A percentile compares a stretch with the other conserved stretches of the same genome.
phyloP scores from a whole-genome alignment of 2,888 invertebrate genomes.

The Nebria brevicollis region DNA sequence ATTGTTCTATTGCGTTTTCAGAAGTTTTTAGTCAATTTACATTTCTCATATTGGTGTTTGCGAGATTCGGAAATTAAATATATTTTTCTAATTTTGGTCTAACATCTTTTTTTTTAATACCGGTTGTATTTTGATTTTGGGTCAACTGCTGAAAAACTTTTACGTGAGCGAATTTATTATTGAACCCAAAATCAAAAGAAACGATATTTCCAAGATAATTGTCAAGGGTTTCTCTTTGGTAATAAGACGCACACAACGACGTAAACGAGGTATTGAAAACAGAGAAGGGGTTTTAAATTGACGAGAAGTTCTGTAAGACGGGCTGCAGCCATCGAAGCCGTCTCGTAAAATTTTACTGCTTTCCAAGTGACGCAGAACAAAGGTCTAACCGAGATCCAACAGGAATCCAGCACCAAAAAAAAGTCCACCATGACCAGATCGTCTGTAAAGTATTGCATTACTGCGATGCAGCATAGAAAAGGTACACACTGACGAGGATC shows the following conservation, averaged over 20 bases:
- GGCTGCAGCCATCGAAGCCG: slow-evolving; percentile 11
- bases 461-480: background rate
- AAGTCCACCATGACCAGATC: background rate
- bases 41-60: too few relatives aligned
- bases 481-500: background rate
- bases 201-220: background rate
- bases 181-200: background rate
- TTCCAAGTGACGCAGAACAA: slow-evolving; percentile 18
- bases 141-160: background rate
- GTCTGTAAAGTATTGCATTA: slow-evolving; percentile 4
- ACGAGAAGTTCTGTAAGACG: background rate
- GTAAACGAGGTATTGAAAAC: background rate
- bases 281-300: background rate
- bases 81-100: too few relatives aligned
- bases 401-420: background rate
- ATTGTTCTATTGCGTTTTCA: too few relatives aligned
- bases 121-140: background rate
- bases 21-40: too few relatives aligned
- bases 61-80: too few relatives aligned
- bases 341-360: slow-evolving; percentile 45
- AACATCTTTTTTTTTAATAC: too few relatives aligned
- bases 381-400: background rate
- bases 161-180: background rate
- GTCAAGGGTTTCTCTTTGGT: background rate
- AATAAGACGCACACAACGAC: background rate